These are phyloP conservation scores for Xenentodon cancila DNA, from an alignment of 2,797 vertebrate species.

Conservation along the genomic window DNA sequence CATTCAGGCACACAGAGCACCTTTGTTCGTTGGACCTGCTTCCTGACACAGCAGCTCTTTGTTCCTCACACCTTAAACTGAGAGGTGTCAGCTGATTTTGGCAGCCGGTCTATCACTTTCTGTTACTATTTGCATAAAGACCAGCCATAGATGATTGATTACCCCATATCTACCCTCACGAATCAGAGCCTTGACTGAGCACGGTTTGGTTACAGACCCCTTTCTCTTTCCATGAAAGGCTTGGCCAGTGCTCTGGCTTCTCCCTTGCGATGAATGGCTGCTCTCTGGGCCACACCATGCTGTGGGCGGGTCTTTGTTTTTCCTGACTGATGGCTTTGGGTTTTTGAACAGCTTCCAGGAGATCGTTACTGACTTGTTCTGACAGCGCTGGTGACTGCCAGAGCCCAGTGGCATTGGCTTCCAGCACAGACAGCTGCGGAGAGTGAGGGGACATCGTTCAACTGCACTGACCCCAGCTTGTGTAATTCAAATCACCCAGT, in stretches of 20 bases:
- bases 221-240: slow-evolving; percentile 70
- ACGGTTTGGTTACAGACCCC: slow-evolving; percentile 54
- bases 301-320: slow-evolving; percentile 57
- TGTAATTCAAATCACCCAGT: slow-evolving; percentile 32
- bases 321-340: slow-evolving; percentile 55
- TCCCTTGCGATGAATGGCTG: slow-evolving; percentile 63
- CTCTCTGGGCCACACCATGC: slow-evolving; percentile 50
- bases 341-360: slow-evolving; percentile 70
- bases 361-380: slow-evolving; percentile 66
- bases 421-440: slow-evolving; percentile 72
- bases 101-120: slow-evolving; percentile 35
- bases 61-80: slow-evolving; percentile 39
- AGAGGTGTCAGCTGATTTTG: slow-evolving; percentile 50
- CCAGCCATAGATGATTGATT: slow-evolving; percentile 64
- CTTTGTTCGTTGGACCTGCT: slow-evolving; percentile 25
- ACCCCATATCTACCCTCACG: slow-evolving; percentile 63
- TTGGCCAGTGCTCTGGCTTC: slow-evolving; percentile 50
- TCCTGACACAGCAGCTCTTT: slow-evolving; percentile 31
- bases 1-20: slow-evolving; percentile 13
- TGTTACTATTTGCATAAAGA: slow-evolving; percentile 46
- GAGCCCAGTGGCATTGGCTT: slow-evolving; percentile 17
- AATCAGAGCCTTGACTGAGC: slow-evolving; percentile 62
- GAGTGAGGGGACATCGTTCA: slow-evolving; percentile 43
- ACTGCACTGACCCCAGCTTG: slow-evolving; percentile 36
- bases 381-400: slow-evolving; percentile 46